Percentiles rank a stretch among this genome's conserved stretches.
phyloP scores from a whole-genome alignment of 2,797 vertebrate genomes.

The Todus mexicanus region DNA sequence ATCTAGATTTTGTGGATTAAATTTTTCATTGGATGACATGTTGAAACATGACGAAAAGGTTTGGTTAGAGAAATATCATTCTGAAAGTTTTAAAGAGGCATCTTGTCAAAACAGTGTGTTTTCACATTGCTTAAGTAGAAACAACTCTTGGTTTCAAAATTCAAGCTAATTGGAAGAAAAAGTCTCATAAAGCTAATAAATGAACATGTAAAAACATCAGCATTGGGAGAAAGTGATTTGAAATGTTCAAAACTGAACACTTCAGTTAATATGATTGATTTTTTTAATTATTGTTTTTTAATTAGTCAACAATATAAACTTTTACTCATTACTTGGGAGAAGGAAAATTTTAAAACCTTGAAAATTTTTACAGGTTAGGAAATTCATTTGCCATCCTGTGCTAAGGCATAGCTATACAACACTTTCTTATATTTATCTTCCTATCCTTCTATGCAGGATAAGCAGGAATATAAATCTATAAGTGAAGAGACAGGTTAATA shows the following conservation, averaged over 20 bases:
- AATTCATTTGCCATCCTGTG: constrained; percentile 1
- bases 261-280: neutral
- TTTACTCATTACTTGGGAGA: neutral
- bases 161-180: constrained; percentile 15
- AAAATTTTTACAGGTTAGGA: neutral
- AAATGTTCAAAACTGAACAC: neutral
- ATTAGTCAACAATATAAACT: neutral
- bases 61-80: neutral
- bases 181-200: neutral
- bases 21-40: neutral
- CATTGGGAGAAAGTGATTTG: neutral
- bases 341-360: neutral
- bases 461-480: constrained; percentile 58
- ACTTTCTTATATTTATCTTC: constrained; percentile 49
- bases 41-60: constrained; percentile 3
- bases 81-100: neutral
- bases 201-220: neutral
- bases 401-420: neutral
- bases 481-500: constrained; percentile 61
- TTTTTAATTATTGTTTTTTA: neutral
- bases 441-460: constrained; percentile 11
- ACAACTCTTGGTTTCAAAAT: constrained; percentile 19
- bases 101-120: constrained; percentile 31
- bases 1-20: neutral
- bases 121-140: constrained; percentile 13